phyloP scores from a whole-genome alignment of 1,140 invertebrate genomes.

The Macrostomum lignano region DNA sequence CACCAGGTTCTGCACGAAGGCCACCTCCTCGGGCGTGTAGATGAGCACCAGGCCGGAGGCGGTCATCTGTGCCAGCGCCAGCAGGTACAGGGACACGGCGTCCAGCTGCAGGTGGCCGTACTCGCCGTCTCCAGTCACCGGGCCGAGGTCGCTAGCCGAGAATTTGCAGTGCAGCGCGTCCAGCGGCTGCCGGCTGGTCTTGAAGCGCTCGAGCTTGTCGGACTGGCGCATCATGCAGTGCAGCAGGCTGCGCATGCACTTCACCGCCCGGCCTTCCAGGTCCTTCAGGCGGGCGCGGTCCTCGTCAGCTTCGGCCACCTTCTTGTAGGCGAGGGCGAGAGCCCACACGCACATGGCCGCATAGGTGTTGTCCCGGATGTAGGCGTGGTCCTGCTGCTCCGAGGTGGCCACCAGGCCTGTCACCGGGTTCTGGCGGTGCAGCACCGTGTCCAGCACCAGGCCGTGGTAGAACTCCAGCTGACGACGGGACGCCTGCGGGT shows the following conservation, averaged over 20 bases:
- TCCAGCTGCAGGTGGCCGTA: slow-evolving; percentile 97
- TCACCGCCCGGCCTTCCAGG: slow-evolving; percentile 53
- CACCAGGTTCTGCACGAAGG: slow-evolving; percentile 86
- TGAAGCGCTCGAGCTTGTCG: slow-evolving; percentile 85
- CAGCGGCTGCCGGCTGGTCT: slow-evolving; percentile 57
- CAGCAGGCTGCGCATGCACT: slow-evolving; percentile 47
- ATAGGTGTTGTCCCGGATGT: slow-evolving; percentile 94
- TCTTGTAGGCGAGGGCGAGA: slow-evolving; percentile 84
- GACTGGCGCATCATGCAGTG: slow-evolving; percentile 95
- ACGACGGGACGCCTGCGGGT: no score
- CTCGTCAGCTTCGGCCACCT: slow-evolving; percentile 75
- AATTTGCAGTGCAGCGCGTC: slow-evolving; percentile 93
- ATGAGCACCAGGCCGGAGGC: slow-evolving; percentile 78
- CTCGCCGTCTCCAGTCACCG: slow-evolving; percentile 67
- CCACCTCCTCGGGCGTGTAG: slow-evolving; percentile 79
- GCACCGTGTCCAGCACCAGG: background rate
- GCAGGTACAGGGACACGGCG: slow-evolving; percentile 68
- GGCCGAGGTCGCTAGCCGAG: slow-evolving; percentile 44
- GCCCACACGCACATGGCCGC: slow-evolving; percentile 88
- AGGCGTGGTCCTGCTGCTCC: slow-evolving; percentile 40
- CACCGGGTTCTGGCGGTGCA: background rate
- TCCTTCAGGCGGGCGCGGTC: slow-evolving; percentile 89
- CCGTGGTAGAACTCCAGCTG: no score
- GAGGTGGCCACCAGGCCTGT: slow-evolving; percentile 3
- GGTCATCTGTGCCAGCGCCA: slow-evolving; percentile 93